A percentile compares a stretch with the other conserved stretches of the same genome.
Evolutionary conservation across 2,888 invertebrate species (phyloP).

Genomic region (Tineola bisselliella): DNA sequence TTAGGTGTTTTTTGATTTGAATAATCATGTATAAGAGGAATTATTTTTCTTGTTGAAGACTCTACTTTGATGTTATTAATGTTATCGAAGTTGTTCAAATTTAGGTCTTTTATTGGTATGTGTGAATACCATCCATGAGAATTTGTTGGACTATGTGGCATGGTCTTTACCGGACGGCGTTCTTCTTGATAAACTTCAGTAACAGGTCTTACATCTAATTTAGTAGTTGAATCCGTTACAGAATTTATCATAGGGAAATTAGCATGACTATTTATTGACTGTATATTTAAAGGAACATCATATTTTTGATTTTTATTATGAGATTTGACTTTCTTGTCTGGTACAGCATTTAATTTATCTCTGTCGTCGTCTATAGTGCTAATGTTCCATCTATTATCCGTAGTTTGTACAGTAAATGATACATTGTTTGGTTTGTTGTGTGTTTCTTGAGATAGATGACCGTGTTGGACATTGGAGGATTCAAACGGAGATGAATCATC

Average conservation of each 20-base stretch:
- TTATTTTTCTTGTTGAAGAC: constrained; percentile 48
- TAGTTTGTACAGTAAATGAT: constrained; percentile 30
- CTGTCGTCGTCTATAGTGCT: constrained; percentile 23
- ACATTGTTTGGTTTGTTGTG: constrained; percentile 24
- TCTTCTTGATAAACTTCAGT: constrained; percentile 28
- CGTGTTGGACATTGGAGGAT: constrained; percentile 36
- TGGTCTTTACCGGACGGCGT: constrained; percentile 43
- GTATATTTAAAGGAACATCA: constrained; percentile 15
- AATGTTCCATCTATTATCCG: constrained; percentile 51
- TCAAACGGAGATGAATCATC: constrained; percentile 40
- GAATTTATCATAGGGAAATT: constrained; percentile 60
- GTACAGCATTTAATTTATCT: not conserved
- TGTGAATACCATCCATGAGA: constrained; percentile 62
- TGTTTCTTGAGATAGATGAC: constrained; percentile 25
- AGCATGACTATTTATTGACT: constrained; percentile 52
- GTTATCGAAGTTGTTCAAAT: constrained; percentile 29
- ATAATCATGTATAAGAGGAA: constrained; percentile 45
- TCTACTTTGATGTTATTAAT: constrained; percentile 47
- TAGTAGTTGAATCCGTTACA: constrained; percentile 19
- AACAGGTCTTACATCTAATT: constrained; percentile 29
- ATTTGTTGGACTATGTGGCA: constrained; percentile 49
- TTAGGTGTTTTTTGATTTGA: constrained; percentile 35
- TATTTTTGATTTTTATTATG: not conserved
- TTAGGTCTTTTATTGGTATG: constrained; percentile 32
- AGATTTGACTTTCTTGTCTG: not conserved